Conservation (phyloP, 2,797 vertebrate species). For the Sebastes paucispinis region DNA sequence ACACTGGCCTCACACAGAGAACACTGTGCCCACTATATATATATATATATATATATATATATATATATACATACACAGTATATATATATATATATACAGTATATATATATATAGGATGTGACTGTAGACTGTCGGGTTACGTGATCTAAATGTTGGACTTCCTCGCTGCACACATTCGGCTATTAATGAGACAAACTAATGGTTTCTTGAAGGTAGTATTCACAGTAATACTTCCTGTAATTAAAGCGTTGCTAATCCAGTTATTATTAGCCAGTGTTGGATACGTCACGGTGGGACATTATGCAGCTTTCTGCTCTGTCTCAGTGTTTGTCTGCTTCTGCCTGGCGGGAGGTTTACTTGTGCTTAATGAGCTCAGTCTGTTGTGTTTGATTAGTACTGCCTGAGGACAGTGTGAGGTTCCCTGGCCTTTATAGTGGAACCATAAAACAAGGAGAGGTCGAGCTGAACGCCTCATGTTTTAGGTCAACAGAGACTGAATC, state of each 20-base stretch:
- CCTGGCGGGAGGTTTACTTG: background rate
- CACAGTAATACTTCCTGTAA: background rate
- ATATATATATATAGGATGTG: too few relatives aligned
- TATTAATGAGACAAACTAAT: background rate
- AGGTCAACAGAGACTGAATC: background rate
- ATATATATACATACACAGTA: too few relatives aligned
- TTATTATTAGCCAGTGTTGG: background rate
- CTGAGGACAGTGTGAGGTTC: background rate
- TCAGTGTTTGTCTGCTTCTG: background rate
- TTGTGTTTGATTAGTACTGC: slow-evolving; percentile 35
- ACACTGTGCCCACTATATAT: too few relatives aligned
- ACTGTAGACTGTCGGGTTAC: background rate
- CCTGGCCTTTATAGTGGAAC: background rate
- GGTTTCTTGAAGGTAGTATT: background rate
- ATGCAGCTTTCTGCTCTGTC: background rate
- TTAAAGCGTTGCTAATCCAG: background rate
- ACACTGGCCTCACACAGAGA: too few relatives aligned
- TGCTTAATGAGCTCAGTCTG: slow-evolving; percentile 5
- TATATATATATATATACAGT: too few relatives aligned
- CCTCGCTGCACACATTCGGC: background rate
- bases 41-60: too few relatives aligned
- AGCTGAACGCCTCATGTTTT: background rate
- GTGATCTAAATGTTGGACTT: background rate
- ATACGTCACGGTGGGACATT: background rate
- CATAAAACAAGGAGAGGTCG: slow-evolving; percentile 31